Evolutionary conservation across 2,113 vertebrate genomes (phyloP).

Genomic region (Phaethon lepturus): DNA sequence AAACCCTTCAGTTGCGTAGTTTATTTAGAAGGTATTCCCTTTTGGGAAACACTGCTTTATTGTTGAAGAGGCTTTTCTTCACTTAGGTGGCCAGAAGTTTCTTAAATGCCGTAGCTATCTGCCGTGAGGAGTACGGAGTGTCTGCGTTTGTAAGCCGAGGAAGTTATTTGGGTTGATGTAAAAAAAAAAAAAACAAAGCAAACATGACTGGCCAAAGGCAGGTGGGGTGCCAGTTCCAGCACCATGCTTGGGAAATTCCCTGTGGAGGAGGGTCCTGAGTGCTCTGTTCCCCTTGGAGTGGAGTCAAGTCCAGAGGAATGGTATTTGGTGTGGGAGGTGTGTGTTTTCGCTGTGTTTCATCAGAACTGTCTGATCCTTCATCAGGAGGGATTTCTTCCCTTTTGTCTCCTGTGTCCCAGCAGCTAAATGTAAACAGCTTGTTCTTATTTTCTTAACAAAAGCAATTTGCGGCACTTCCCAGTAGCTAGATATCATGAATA

Average conservation of each 20-base stretch:
- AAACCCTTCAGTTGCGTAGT: rapidly evolving
- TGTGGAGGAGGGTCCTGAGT: rapidly evolving
- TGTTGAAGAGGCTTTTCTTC: neutral
- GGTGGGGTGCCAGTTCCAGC: neutral
- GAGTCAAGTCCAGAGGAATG: neutral
- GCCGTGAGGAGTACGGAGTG: neutral
- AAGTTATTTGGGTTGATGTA: neutral
- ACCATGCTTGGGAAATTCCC: rapidly evolving
- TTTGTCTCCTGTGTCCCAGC: neutral
- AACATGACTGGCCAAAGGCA: rapidly evolving
- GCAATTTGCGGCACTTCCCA: neutral
- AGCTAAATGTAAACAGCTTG: neutral
- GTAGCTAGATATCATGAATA: constrained; percentile 3
- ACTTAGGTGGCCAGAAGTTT: neutral
- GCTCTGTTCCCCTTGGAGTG: neutral
- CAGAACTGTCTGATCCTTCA: neutral
- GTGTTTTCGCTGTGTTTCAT: neutral
- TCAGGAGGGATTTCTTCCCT: neutral
- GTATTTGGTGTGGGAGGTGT: rapidly evolving
- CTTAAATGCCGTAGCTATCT: too few relatives aligned
- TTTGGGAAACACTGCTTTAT: neutral
- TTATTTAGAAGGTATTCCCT: too few relatives aligned
- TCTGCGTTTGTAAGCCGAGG: rapidly evolving
- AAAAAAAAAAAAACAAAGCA: too few relatives aligned
- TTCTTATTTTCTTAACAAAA: neutral